These are phyloP conservation scores for Cryptomyrus ogoouensis DNA, from an alignment of 2,113 vertebrate species.

Conservation along the genomic window DNA sequence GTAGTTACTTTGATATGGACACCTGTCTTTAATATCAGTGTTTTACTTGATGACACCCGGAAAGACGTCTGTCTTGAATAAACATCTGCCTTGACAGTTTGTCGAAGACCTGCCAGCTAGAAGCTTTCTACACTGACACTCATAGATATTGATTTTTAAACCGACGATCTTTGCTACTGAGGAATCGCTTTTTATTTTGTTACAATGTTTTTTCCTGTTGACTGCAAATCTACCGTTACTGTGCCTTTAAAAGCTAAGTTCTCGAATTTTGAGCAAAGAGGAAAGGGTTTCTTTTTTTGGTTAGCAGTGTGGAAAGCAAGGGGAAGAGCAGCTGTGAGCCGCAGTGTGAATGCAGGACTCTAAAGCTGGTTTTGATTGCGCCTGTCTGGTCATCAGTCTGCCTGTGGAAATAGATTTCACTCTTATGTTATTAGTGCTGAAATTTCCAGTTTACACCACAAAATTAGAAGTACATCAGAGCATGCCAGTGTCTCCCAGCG, in stretches of 20 bases:
- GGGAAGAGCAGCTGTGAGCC: background rate
- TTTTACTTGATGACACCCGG: background rate
- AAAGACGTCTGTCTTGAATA: background rate
- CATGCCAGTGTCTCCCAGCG: background rate
- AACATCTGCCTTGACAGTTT: background rate
- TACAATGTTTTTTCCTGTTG: background rate
- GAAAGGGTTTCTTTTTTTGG: background rate
- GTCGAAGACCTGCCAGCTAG: background rate
- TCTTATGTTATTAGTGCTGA: background rate
- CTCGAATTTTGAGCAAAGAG: background rate
- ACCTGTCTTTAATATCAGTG: background rate
- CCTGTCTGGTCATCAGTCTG: background rate
- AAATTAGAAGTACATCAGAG: background rate
- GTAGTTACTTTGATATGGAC: background rate
- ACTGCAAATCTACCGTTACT: background rate
- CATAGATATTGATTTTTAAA: background rate
- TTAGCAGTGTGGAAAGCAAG: background rate
- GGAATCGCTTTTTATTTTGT: background rate
- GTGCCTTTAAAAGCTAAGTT: background rate
- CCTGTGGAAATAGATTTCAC: background rate
- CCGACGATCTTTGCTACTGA: background rate
- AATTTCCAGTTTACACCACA: background rate
- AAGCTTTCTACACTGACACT: background rate
- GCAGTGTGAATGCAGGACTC: background rate
- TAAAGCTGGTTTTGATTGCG: background rate